Conservation (phyloP, 2,797 vertebrate species). For the Urophycis tenuis region DNA sequence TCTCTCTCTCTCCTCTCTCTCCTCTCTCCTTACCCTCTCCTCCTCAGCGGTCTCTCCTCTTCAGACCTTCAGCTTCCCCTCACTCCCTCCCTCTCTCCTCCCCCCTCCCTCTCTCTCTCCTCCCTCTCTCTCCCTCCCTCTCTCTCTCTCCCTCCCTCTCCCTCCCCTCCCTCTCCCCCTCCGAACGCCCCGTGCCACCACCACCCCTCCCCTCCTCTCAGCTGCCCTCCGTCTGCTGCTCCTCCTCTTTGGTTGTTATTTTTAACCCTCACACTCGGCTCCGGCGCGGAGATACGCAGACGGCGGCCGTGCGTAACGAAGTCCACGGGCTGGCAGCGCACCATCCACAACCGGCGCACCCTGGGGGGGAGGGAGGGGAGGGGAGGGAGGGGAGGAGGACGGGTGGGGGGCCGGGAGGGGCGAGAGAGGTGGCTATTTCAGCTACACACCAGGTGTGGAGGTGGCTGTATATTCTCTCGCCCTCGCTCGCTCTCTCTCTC, state of each 20-base stretch:
- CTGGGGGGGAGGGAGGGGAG: conserved; percentile 22
- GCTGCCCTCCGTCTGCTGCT: conserved; percentile 44
- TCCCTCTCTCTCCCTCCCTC: conserved; percentile 7
- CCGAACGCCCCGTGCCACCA: too few relatives aligned
- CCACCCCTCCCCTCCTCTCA: conserved; percentile 32
- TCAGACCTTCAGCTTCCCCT: conserved; percentile 7
- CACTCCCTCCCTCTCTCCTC: not conserved
- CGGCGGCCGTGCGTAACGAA: conserved; percentile 51
- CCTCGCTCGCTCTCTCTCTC: too few relatives aligned
- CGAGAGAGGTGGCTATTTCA: conserved; percentile 10
- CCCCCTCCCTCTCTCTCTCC: conserved; percentile 4
- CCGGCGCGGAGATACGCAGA: conserved; percentile 69
- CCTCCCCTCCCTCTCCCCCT: conserved; percentile 2
- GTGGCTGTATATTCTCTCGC: too few relatives aligned
- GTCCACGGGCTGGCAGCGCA: conserved; percentile 32
- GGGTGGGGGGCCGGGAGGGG: not conserved
- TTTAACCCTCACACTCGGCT: conserved; percentile 66
- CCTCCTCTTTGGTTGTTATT: conserved; percentile 66
- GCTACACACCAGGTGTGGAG: too few relatives aligned
- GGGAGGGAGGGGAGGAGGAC: not conserved
- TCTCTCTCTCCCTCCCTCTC: conserved; percentile 11
- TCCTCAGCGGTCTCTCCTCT: not conserved
- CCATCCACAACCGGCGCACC: conserved; percentile 43
- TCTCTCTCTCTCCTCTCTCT: not conserved
- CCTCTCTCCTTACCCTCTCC: not conserved